These are phyloP conservation scores for Semaprochilodus insignis DNA, from an alignment of 2,797 vertebrate species.

Conservation along the genomic window DNA sequence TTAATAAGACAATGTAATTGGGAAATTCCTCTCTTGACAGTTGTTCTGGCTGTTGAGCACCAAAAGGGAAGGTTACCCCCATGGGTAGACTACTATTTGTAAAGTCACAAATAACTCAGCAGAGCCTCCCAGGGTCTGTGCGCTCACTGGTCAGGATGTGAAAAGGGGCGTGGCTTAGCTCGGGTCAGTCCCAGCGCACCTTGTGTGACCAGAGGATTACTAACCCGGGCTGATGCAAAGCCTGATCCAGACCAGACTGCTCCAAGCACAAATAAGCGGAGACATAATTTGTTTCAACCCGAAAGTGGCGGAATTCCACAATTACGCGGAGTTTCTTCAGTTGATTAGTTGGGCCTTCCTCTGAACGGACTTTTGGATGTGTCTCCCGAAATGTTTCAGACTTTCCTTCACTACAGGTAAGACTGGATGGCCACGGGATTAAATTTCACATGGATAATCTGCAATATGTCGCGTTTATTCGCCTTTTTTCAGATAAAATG, in stretches of 20 bases:
- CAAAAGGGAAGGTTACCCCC: neutral
- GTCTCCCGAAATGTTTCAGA: neutral
- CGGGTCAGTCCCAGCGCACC: slow-evolving; percentile 13
- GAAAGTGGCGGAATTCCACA: neutral
- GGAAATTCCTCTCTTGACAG: no score
- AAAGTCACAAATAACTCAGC: neutral
- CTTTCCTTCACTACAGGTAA: neutral
- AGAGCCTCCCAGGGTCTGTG: neutral
- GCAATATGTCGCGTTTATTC: no score
- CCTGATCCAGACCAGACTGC: neutral
- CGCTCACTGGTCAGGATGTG: neutral
- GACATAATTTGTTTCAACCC: neutral
- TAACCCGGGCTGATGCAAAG: neutral
- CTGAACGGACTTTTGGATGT: neutral
- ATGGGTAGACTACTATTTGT: no score
- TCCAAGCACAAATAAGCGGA: no score
- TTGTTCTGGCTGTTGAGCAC: neutral
- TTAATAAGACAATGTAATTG: no score
- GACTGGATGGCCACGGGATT: neutral
- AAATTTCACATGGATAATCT: neutral
- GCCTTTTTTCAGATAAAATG: no score
- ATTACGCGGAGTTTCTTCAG: neutral
- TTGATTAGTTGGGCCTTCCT: neutral
- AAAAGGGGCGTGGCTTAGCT: neutral
- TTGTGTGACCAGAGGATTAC: slow-evolving; percentile 19